phyloP scores from a whole-genome alignment of 2,113 vertebrate species.

The Phrynosoma blainvillii region DNA sequence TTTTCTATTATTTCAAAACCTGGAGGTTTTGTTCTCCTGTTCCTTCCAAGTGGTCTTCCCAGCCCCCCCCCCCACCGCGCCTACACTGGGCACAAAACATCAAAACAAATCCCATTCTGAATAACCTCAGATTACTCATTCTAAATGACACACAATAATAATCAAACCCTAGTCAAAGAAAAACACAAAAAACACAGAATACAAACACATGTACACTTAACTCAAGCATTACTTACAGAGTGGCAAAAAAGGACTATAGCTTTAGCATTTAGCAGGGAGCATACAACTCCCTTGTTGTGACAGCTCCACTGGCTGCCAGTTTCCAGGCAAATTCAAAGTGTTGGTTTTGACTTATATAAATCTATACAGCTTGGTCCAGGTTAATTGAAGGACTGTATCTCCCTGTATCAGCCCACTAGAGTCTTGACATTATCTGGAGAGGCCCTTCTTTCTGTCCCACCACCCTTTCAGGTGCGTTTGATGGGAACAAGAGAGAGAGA shows the following conservation, averaged over 20 bases:
- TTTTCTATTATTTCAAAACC: neutral
- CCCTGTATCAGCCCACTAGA: too few species aligned
- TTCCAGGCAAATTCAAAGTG: too few species aligned
- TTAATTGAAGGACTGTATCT: too few species aligned
- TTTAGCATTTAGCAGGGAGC: too few species aligned
- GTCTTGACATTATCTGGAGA: too few species aligned
- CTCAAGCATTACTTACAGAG: neutral
- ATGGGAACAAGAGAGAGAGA: too few species aligned
- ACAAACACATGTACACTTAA: neutral
- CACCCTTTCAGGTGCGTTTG: too few species aligned
- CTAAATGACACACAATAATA: neutral
- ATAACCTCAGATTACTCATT: neutral
- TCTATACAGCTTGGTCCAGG: too few species aligned
- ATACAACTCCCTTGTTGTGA: too few species aligned
- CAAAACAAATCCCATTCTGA: neutral
- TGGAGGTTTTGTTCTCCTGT: neutral
- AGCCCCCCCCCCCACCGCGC: neutral
- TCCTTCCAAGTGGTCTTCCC: neutral
- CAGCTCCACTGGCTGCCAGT: too few species aligned
- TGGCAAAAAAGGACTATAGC: neutral
- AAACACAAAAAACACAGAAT: neutral
- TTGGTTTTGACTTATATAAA: too few species aligned
- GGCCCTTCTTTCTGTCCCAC: too few species aligned
- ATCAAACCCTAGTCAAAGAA: neutral
- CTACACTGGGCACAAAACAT: neutral